phyloP scores from a whole-genome alignment of 2,888 invertebrate genomes.

The Acronicta leporina region DNA sequence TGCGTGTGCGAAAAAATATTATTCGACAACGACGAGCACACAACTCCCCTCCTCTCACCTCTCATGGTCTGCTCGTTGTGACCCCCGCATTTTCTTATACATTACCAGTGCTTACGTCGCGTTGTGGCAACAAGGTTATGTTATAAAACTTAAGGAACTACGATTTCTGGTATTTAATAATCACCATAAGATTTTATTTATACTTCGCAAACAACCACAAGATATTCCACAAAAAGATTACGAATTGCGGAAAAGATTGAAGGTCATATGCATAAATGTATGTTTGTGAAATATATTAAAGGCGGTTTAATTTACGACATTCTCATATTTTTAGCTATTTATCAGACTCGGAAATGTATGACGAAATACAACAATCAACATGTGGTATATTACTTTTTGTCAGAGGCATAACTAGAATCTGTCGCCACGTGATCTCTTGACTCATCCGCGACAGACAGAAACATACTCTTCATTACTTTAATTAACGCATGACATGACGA shows the following conservation, averaged over 20 bases:
- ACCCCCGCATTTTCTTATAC: constrained; percentile 26
- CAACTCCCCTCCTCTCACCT: constrained; percentile 54
- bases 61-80: constrained; percentile 45
- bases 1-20: constrained; percentile 83
- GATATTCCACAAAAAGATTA: constrained; percentile 68
- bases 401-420: constrained; percentile 49
- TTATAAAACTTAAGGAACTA: constrained; percentile 18
- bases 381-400: constrained; percentile 41
- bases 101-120: constrained; percentile 26
- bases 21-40: constrained; percentile 77
- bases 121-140: constrained; percentile 23
- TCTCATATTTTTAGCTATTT: constrained; percentile 58
- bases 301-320: constrained; percentile 55
- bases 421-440: constrained; percentile 60
- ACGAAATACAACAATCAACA: constrained; percentile 53
- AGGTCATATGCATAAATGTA: constrained; percentile 63
- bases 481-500: constrained; percentile 61
- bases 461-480: constrained; percentile 64
- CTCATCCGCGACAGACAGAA: constrained; percentile 61
- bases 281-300: constrained; percentile 54
- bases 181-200: constrained; percentile 35
- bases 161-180: constrained; percentile 27
- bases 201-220: constrained; percentile 44
- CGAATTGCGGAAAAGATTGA: constrained; percentile 73
- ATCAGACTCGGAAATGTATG: constrained; percentile 64